These are phyloP conservation scores for Hypomecis punctinalis DNA, from an alignment of 2,888 invertebrate species.

Conservation along the genomic window DNA sequence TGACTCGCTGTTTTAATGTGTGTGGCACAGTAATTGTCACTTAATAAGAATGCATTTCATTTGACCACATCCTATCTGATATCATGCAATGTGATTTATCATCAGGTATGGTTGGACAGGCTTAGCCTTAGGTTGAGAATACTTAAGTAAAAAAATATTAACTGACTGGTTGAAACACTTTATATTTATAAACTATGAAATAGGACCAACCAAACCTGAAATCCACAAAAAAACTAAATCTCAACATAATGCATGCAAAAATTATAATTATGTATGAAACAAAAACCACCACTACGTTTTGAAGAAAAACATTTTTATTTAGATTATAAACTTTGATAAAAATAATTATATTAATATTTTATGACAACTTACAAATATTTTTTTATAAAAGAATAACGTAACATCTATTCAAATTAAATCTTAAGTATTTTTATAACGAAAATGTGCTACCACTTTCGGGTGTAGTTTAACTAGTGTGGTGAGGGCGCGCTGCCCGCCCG, in stretches of 20 bases:
- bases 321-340: slow-evolving; percentile 87
- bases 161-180: too few species aligned
- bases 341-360: slow-evolving; percentile 86
- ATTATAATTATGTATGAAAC: slow-evolving; percentile 45
- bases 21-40: too few species aligned
- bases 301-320: slow-evolving; percentile 86
- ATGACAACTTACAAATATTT: slow-evolving; percentile 85
- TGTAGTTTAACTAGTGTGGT: slow-evolving; percentile 80
- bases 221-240: too few species aligned
- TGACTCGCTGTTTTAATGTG: not conserved
- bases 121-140: too few species aligned
- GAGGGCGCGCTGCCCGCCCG: slow-evolving; percentile 21
- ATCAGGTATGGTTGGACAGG: too few species aligned
- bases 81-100: too few species aligned
- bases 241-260: too few species aligned
- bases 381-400: slow-evolving; percentile 85
- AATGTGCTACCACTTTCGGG: slow-evolving; percentile 82
- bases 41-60: too few species aligned
- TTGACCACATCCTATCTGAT: too few species aligned
- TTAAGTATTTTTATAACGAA: slow-evolving; percentile 81
- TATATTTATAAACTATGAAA: too few species aligned
- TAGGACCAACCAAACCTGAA: too few species aligned
- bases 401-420: slow-evolving; percentile 82
- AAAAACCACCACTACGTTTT: slow-evolving; percentile 71
- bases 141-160: too few species aligned